These are phyloP conservation scores for Pituophis catenifer DNA, from an alignment of 2,113 vertebrate species.

Conservation along the genomic window DNA sequence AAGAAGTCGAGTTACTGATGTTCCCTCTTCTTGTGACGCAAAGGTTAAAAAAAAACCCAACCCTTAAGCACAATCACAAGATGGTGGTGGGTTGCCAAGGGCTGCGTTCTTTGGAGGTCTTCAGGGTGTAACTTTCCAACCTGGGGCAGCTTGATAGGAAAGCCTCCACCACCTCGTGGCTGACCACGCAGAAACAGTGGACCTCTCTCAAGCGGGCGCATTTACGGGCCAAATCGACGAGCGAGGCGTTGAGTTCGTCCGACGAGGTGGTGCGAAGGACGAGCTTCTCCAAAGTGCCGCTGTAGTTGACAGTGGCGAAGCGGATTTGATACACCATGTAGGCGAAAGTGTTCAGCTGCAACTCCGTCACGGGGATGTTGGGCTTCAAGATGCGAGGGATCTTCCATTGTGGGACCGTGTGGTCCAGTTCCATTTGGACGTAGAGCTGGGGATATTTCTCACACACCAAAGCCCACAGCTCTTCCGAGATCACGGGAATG, in stretches of 20 bases:
- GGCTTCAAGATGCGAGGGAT: slow-evolving; percentile 69
- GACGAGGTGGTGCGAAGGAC: slow-evolving; percentile 73
- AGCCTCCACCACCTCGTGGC: slow-evolving; percentile 63
- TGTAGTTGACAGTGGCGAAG: slow-evolving; percentile 68
- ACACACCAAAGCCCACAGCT: slow-evolving; percentile 66
- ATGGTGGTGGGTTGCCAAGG: background rate
- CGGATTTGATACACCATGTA: slow-evolving; percentile 67
- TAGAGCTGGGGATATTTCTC: slow-evolving; percentile 65
- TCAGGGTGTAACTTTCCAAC: slow-evolving; percentile 55
- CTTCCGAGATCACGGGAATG: slow-evolving; percentile 52
- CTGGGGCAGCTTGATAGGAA: slow-evolving; percentile 68
- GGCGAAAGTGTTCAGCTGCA: slow-evolving; percentile 75
- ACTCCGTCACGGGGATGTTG: slow-evolving; percentile 66
- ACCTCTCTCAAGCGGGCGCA: slow-evolving; percentile 70
- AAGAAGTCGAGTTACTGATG: background rate
- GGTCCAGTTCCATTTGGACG: slow-evolving; percentile 77
- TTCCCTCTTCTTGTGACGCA: no score
- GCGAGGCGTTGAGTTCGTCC: slow-evolving; percentile 48
- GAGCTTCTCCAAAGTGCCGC: slow-evolving; percentile 62
- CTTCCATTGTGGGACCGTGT: slow-evolving; percentile 68
- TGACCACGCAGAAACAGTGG: slow-evolving; percentile 80
- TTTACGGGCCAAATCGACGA: slow-evolving; percentile 64
- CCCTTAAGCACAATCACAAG: background rate
- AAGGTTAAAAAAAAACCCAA: no score
- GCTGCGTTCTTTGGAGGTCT: slow-evolving; percentile 49